Percentiles rank a stretch among this genome's conserved stretches.
These are phyloP conservation scores for Zeus faber DNA, from an alignment of 2,113 vertebrate species.

Conservation along the genomic window DNA sequence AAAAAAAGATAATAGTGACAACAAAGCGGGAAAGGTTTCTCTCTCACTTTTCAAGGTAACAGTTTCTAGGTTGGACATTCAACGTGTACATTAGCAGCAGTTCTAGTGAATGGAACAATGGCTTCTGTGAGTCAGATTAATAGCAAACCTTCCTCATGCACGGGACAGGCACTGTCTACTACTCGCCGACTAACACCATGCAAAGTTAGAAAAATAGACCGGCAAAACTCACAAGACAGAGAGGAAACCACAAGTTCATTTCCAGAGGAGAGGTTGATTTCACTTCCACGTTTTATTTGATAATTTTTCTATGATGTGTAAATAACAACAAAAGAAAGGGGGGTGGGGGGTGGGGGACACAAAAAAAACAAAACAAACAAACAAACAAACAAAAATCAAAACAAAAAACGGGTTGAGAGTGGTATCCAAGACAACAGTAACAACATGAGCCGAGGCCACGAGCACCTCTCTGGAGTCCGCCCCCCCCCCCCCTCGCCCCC, in stretches of 20 bases:
- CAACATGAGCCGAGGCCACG: slow-evolving; percentile 66
- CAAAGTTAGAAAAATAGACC: slow-evolving; percentile 62
- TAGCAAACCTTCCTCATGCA: slow-evolving; percentile 60
- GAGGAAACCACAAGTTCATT: slow-evolving; percentile 68
- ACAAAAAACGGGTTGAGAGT: slow-evolving; percentile 66
- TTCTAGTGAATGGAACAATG: slow-evolving; percentile 60
- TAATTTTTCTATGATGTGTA: slow-evolving; percentile 77
- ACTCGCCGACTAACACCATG: slow-evolving; percentile 55
- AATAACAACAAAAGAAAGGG: slow-evolving; percentile 72
- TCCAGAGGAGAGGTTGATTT: slow-evolving; percentile 74
- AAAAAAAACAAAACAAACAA: no score
- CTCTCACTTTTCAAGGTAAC: not conserved
- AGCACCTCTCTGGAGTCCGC: slow-evolving; percentile 44
- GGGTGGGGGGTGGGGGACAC: no score
- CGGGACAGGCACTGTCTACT: slow-evolving; percentile 55
- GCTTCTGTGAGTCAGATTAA: slow-evolving; percentile 60
- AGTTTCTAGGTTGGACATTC: slow-evolving; percentile 65
- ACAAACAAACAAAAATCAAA: slow-evolving; percentile 42
- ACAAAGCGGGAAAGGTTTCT: no score
- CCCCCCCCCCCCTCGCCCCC: no score
- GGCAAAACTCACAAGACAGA: slow-evolving; percentile 65
- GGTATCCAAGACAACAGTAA: slow-evolving; percentile 77
- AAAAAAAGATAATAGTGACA: not conserved
- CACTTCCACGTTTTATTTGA: slow-evolving; percentile 77
- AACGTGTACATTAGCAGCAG: slow-evolving; percentile 71